Conservation (phyloP, 2,888 invertebrate genomes). For the Lepidonotus clava region DNA sequence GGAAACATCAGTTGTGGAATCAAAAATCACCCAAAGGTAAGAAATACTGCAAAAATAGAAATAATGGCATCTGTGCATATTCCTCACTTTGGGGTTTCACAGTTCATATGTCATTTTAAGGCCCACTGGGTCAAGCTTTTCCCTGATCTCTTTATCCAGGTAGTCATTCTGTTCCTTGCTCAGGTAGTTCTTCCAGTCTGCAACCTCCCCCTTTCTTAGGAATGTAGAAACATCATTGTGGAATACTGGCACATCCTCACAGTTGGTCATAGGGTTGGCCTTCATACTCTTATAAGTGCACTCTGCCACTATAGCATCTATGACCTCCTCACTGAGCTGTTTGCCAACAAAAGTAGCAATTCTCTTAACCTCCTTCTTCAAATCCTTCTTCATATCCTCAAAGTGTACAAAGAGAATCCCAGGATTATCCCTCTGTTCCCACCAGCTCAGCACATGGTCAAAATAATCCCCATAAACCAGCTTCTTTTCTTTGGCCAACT, state of each 20-base stretch:
- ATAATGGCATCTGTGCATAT: no score
- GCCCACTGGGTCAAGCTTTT: neutral
- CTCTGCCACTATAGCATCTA: slow-evolving; percentile 69
- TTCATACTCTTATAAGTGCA: slow-evolving; percentile 75
- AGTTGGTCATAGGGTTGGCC: slow-evolving; percentile 76
- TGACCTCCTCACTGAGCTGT: slow-evolving; percentile 58
- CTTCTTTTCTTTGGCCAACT: slow-evolving; percentile 12
- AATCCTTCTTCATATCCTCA: slow-evolving; percentile 56
- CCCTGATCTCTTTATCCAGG: neutral
- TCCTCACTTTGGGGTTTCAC: no score
- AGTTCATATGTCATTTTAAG: slow-evolving; percentile 12
- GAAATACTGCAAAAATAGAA: no score
- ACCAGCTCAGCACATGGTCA: slow-evolving; percentile 54
- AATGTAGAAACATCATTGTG: slow-evolving; percentile 73
- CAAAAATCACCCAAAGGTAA: no score
- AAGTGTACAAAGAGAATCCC: slow-evolving; percentile 55
- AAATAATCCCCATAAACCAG: slow-evolving; percentile 56
- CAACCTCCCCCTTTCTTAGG: slow-evolving; percentile 85
- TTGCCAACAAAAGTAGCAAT: slow-evolving; percentile 86
- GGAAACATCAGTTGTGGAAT: no score
- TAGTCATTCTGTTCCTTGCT: slow-evolving; percentile 85
- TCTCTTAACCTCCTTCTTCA: slow-evolving; percentile 67
- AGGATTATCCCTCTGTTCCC: slow-evolving; percentile 26
- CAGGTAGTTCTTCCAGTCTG: slow-evolving; percentile 91
- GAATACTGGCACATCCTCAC: slow-evolving; percentile 74